Conservation (phyloP, 1,140 invertebrate species). For the Cyclina sinensis region DNA sequence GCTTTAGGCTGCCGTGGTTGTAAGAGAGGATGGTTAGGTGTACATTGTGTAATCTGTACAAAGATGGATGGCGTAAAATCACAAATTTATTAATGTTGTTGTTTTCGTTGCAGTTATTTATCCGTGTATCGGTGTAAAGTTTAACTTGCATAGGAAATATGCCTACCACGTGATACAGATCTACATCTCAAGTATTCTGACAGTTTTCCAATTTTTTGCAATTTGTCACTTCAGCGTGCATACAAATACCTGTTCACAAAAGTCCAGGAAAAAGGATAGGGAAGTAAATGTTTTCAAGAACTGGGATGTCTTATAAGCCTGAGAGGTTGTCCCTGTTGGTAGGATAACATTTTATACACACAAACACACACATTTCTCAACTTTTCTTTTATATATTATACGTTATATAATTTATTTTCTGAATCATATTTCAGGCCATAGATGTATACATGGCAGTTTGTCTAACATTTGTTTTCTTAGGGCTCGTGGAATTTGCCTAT, state of each 20-base stretch:
- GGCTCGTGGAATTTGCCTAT: conserved; percentile 94
- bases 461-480: conserved; percentile 94
- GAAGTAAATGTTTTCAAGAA: too few relatives aligned
- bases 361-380: too few relatives aligned
- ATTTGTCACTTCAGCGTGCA: too few relatives aligned
- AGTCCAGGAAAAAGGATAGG: too few relatives aligned
- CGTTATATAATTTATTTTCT: too few relatives aligned
- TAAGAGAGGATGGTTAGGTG: too few relatives aligned
- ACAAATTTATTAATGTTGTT: neutral
- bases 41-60: too few relatives aligned
- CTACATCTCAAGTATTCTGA: conserved; percentile 14
- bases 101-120: conserved; percentile 1
- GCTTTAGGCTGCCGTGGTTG: too few relatives aligned
- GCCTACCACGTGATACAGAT: conserved; percentile 19
- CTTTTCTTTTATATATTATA: too few relatives aligned
- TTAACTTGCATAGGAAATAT: neutral
- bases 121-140: conserved; percentile 6
- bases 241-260: too few relatives aligned
- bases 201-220: neutral
- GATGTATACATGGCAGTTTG: conserved; percentile 86
- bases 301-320: conserved; percentile 57
- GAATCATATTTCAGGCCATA: conserved; percentile 17
- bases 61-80: too few relatives aligned
- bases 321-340: conserved; percentile 68
- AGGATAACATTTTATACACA: too few relatives aligned